Base-by-base conservation (phyloP, 2,888 invertebrate species). In the Hydropsyche betteni region DNA sequence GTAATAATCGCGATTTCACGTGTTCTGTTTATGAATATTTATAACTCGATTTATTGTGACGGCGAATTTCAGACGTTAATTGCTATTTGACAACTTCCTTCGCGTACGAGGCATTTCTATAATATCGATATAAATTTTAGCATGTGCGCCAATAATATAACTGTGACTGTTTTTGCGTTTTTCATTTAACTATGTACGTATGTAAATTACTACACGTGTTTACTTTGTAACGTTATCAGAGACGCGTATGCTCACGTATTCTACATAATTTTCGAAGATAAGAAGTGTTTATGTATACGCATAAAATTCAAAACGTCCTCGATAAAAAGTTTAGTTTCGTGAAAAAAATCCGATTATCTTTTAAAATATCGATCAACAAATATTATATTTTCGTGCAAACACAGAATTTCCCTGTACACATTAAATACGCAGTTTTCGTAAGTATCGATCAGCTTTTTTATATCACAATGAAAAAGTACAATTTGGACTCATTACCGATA, bases 251-350 rank as follows among this genome's bases (percentile, higher is more conserved):
- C 16, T 58, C 58, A 58, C 58, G 58, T 8, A 58, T 24, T 8
- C 58, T 58, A 24, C 58, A 16, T 58, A 58, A 58, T 58, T 58
- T 58, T 58, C 14, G 16, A 24, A 58, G 58, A 58, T 58, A 58
- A 58, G 8, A 24, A 24, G 16, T 24, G 58, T 16, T 8, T 8
- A 58, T 8, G 14, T 5, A 16, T 2, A 53, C 12, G 8, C 16
- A 58, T 16, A 58, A 16, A 58, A 58, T 58, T 58, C 34, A 36
- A 64, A 55, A 55, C n/a, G 16, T 14, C 55, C 55, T 55, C 16
- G 16, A 55, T 55, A 14, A 55, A 14, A 55, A 2, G 6, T 55
- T 12, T 55, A 55, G 16, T 55, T 55, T 3, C 12, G n/a, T 14
- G 14, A 14, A 55, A 55, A 53, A 55, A 55, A 55, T 14, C 55